phyloP scores from a whole-genome alignment of 2,797 vertebrate species.

The Mus spretus region DNA sequence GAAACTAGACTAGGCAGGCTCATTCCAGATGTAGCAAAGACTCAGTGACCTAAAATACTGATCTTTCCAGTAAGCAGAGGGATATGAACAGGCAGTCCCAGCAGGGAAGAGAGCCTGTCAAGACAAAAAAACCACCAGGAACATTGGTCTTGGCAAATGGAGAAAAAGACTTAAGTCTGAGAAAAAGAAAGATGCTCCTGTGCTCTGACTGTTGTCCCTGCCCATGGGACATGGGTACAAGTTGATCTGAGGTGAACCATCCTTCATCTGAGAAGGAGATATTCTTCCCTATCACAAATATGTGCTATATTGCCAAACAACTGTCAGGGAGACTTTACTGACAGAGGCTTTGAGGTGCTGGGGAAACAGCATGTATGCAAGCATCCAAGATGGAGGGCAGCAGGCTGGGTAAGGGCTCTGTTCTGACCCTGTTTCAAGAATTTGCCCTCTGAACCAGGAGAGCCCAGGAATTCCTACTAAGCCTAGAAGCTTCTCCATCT shows the following conservation, averaged over 20 bases:
- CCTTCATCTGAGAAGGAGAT: not conserved
- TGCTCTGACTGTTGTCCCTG: not conserved
- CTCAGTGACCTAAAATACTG: not conserved
- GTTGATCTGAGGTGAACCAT: not conserved
- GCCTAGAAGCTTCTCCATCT: not conserved
- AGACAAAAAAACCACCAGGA: not conserved
- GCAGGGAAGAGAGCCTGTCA: not conserved
- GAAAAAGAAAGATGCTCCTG: not conserved
- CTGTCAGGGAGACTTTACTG: not conserved
- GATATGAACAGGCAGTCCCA: not conserved
- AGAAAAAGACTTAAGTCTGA: not conserved
- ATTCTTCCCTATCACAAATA: constrained; percentile 1
- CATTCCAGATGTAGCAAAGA: not conserved
- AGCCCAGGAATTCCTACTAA: not conserved
- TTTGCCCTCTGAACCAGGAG: not conserved
- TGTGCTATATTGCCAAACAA: not conserved
- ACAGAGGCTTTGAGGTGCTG: constrained; percentile 53
- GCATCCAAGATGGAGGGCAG: not conserved
- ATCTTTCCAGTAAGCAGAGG: not conserved
- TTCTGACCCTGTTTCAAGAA: not conserved
- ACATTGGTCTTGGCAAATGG: not conserved
- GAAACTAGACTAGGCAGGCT: constrained; percentile 13
- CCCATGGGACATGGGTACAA: not conserved
- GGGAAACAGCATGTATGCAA: not conserved
- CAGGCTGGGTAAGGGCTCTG: not conserved